Conservation (phyloP, 2,797 vertebrate species). For the Enteromius radiatus region DNA sequence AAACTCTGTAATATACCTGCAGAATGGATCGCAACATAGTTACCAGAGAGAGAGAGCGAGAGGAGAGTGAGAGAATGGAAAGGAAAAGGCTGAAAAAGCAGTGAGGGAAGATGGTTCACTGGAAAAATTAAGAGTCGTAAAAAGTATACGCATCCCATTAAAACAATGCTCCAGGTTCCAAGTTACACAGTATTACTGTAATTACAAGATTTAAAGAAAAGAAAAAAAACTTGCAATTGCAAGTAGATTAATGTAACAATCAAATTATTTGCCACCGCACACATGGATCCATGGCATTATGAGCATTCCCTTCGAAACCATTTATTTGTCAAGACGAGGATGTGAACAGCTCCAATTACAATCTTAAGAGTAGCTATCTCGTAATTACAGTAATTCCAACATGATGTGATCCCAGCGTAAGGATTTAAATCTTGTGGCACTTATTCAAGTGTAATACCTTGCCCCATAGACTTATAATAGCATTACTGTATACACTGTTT, state of each 20-base stretch:
- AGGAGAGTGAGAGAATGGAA: slow-evolving; percentile 42
- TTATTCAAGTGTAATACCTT: slow-evolving; percentile 6
- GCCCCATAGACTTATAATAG: slow-evolving; percentile 2
- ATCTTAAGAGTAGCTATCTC: slow-evolving; percentile 16
- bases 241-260: background rate
- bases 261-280: background rate
- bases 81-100: slow-evolving; percentile 8
- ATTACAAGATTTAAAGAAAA: background rate
- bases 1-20: slow-evolving; percentile 99
- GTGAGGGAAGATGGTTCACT: slow-evolving; percentile 7
- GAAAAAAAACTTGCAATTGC: background rate
- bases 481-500: background rate
- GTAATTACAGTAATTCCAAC: slow-evolving; percentile 29
- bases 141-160: background rate
- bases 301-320: background rate
- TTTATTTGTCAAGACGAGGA: slow-evolving; percentile 1
- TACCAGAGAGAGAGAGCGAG: slow-evolving; percentile 66
- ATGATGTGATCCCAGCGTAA: slow-evolving; percentile 14
- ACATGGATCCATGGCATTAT: background rate
- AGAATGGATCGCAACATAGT: slow-evolving; percentile 96
- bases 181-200: background rate
- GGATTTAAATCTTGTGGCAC: slow-evolving; percentile 6
- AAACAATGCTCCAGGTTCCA: slow-evolving; percentile 6
- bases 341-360: slow-evolving; percentile 23
- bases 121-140: background rate